Evolutionary conservation across 2,113 vertebrate genomes (phyloP), one percentile per base, ranked within the genome.

Genomic region (Siniperca knerii): DNA sequence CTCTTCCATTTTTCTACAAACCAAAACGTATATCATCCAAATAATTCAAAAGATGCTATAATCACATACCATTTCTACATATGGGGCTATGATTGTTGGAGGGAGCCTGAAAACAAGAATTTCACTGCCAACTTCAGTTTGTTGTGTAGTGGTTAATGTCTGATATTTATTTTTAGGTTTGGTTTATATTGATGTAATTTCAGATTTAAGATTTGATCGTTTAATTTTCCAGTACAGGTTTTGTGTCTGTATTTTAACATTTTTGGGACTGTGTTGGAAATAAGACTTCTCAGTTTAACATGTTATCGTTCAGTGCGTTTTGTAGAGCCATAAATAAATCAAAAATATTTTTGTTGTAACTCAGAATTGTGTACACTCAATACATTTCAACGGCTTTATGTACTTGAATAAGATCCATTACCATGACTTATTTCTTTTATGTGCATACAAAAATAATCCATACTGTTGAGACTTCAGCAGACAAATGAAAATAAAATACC

Each of bases 391-490:
- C 1, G 4, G 16, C 21, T 65, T 57, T 21, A 35, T 12, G 35
- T 35, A 44, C 42, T 48, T 67, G 29, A 69, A 62, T 4, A 40
- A n/a, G 40, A 55, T 29, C 20, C 69, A 66, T 33, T 15, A 44
- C 23, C 4, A 67, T 58, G 18, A 46, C 46, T 37, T 9, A 21
- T 62, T 20, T 65, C 8, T 18, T 42, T 61, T 70, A 55, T 25
- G 64, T 72, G 21, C 48, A 20, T 67, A 33, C 29, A 42, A 66
- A 70, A 48, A 67, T 25, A 68, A 66, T 75, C 23, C 11, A 35
- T 1, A 11, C 29, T 18, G 15, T 82, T 52, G 69, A 69, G 6
- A 13, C 21, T 18, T 66, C 44, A 29, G 23, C 8, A 37, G 48
- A 25, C 10, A 44, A 40, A 10, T 2, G 33, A 23, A 64, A 65